These are phyloP conservation scores for Cyprinella venusta DNA, from an alignment of 2,797 vertebrate genomes.

Conservation along the genomic window DNA sequence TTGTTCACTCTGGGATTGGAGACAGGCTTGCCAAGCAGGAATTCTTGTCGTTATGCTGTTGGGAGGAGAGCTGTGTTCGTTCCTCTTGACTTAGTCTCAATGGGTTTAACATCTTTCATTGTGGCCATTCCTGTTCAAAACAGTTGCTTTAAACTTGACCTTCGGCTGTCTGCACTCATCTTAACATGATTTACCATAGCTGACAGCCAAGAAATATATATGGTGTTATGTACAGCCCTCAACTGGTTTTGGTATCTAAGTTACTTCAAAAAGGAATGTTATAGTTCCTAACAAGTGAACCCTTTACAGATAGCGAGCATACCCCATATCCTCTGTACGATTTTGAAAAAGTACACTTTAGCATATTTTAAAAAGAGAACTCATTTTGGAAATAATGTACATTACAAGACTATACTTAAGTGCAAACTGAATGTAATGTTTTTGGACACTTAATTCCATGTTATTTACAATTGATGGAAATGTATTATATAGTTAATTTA, in stretches of 20 bases:
- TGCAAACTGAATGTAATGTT: background rate
- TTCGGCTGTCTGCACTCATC: slow-evolving; percentile 45
- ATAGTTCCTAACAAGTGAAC: background rate
- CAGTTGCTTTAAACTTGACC: slow-evolving; percentile 50
- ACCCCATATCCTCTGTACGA: background rate
- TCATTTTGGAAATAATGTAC: background rate
- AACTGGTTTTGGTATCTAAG: background rate
- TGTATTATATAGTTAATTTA: background rate
- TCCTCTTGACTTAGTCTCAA: slow-evolving; percentile 19
- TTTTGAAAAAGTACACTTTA: background rate
- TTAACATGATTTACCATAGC: slow-evolving; percentile 31
- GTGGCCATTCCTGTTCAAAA: slow-evolving; percentile 34
- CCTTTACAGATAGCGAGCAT: background rate
- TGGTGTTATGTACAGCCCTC: background rate
- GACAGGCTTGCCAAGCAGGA: slow-evolving; percentile 26
- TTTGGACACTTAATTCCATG: background rate
- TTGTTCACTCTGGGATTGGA: slow-evolving; percentile 60
- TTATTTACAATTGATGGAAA: background rate
- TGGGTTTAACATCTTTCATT: slow-evolving; percentile 49
- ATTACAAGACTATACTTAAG: background rate
- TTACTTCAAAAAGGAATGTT: background rate
- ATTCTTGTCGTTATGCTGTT: slow-evolving; percentile 9
- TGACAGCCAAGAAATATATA: slow-evolving; percentile 44
- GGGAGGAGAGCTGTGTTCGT: slow-evolving; percentile 5
- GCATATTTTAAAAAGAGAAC: too few species aligned